These are phyloP conservation scores for Axis porcinus DNA, from an alignment of 2,113 vertebrate genomes.

Conservation along the genomic window DNA sequence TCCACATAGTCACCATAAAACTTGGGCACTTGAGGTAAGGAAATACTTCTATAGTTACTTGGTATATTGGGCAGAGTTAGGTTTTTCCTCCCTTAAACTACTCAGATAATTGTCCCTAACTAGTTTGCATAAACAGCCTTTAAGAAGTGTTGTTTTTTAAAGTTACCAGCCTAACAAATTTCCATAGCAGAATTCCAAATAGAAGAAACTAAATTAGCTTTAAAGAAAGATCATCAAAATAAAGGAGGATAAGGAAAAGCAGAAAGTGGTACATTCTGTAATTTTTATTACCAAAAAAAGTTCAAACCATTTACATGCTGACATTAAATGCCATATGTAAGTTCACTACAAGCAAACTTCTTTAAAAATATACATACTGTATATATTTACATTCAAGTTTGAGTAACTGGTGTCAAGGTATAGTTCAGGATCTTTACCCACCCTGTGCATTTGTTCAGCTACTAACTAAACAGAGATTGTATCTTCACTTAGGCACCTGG, in stretches of 20 bases:
- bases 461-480: constrained; percentile 64
- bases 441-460: not conserved
- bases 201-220: constrained; percentile 1
- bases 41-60: not conserved
- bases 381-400: constrained; percentile 70
- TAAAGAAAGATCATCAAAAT: constrained; percentile 20
- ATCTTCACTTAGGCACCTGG: constrained; percentile 65
- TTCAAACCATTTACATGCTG: constrained; percentile 66
- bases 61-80: not conserved
- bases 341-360: constrained; percentile 61
- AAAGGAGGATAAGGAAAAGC: constrained; percentile 34
- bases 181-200: not conserved
- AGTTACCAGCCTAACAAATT: not conserved
- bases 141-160: not conserved
- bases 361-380: constrained; percentile 75
- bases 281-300: constrained; percentile 70
- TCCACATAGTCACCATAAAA: not conserved
- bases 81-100: not conserved
- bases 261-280: constrained; percentile 37
- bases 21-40: not conserved
- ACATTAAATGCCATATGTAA: constrained; percentile 57
- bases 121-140: not conserved
- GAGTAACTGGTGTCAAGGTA: constrained; percentile 51
- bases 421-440: constrained; percentile 38
- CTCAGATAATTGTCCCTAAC: not conserved